Evolutionary conservation across 1,140 invertebrate genomes (phyloP), one percentile per base, ranked within the genome.

Genomic region (Atta texana): DNA sequence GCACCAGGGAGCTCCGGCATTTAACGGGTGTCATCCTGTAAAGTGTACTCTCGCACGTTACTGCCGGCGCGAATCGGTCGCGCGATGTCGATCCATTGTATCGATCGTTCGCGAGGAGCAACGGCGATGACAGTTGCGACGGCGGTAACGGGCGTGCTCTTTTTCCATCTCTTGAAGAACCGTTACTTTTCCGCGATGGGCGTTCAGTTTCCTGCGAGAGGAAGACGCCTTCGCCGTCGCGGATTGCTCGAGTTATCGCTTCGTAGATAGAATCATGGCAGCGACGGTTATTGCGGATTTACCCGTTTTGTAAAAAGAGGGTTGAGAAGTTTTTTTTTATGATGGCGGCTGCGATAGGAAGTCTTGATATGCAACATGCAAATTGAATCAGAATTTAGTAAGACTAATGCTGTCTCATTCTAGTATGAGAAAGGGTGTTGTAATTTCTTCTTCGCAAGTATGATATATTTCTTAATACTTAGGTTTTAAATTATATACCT

Each of bases 21-120:
- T 95, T 95, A 95, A 94, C 94, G 94, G 94, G 93, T 94, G 93
- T 94, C 93, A 93, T 91, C 88, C 78, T 80, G 72, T 81, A 88
- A 92, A 92, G 86, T 34, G 87, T 91, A 90, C 86, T 88, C 85
- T 76, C 59, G 88, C 78, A 64, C 82, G 49, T 66, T 44, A 59
- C 57, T 21, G 57, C 66, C 61, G 81, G 74, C 66, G 34, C 81
- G 44, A 68, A 75, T 66, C 84, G 44, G 68, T 77, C 63, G 66
- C 75, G 57, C 77, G 53, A 12, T 82, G 75, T 81, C 64, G 66
- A 78, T 86, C 76, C 75, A 16, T 88, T 31, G 44, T 59, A 86
- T 89, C 71, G 84, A 78, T 59, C 61, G 39, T 44, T 89, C 44
- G 69, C 57, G 51, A 55, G 3, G 14, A 6, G 39, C 16, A 49